Base-by-base conservation (phyloP, 35 echinoderm and acorn worm species). In the Holothuria glaberrima region DNA sequence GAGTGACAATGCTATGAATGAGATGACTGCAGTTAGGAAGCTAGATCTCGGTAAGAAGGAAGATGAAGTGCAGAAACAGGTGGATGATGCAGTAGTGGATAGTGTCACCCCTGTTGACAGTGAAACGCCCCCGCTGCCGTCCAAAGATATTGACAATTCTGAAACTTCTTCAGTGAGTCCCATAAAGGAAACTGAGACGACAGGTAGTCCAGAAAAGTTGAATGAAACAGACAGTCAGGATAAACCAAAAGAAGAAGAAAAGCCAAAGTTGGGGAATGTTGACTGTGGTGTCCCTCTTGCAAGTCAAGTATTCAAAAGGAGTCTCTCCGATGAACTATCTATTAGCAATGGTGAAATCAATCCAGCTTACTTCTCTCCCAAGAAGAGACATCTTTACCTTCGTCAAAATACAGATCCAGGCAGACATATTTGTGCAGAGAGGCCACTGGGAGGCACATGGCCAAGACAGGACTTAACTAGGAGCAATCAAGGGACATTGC, bases 351-450 rank as follows among this genome's bases (percentile, higher is more conserved):
- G 71, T 59, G 86, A 82, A 28, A 61, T 79, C 0, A 88, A 80
- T 65, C 72, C 91, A 65, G 83, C 91, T 24, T 87, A 87, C 44
- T 92, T 92, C 25, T 92, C 91, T 63, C 91, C 91, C 16, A 92
- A 92, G 71, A 92, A 92, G 91, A 86, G 91, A 50, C 85, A 88
- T 16, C 74, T 92, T 24, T 82, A 88, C 4, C 85, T 92, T 38
- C 41, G 91, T 21, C 91, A 92, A 71, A 92, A 87, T 34, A 92
- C 91, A 35, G 91, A 92, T 27, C 85, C 91, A 19, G 71, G 33
- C n/a, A 54, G 50, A 17, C 50, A 54, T 14, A 1, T 54, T 54
- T 73, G 10, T 44, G 4, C 63, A 58, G 75, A 90, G 59, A 82
- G 76, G 17, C 20, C 63, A 19, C n/a, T 70, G 22, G 48, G 90